phyloP scores from a whole-genome alignment of 2,113 vertebrate species.

The Eira barbara region DNA sequence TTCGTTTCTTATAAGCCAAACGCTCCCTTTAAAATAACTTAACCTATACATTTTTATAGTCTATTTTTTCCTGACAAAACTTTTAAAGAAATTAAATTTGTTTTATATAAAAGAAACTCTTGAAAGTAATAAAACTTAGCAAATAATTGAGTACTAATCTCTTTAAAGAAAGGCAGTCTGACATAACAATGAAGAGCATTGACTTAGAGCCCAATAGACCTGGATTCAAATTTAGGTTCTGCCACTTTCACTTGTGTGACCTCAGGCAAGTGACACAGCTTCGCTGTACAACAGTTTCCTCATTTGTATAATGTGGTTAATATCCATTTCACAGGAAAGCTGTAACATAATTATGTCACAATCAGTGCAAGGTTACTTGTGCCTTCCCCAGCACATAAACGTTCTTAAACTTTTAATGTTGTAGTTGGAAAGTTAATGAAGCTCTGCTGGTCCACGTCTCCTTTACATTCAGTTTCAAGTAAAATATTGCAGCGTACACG shows the following conservation, averaged over 20 bases:
- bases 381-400: not conserved
- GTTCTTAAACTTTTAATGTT: not conserved
- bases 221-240: not conserved
- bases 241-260: not conserved
- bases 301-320: not conserved
- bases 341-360: not conserved
- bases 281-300: not conserved
- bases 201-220: not conserved
- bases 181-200: not conserved
- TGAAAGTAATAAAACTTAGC: not conserved
- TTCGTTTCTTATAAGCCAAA: not conserved
- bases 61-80: not conserved
- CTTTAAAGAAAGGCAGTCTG: not conserved
- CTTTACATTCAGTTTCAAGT: not conserved
- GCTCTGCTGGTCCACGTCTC: not conserved
- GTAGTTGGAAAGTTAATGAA: not conserved
- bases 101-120: not conserved
- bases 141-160: not conserved
- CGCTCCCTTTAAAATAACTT: not conserved
- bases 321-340: not conserved
- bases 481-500: not conserved
- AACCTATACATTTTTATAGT: not conserved
- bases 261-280: not conserved
- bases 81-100: not conserved
- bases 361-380: not conserved